Conservation (phyloP, 1,140 invertebrate genomes). For the Subanguina moxae region DNA sequence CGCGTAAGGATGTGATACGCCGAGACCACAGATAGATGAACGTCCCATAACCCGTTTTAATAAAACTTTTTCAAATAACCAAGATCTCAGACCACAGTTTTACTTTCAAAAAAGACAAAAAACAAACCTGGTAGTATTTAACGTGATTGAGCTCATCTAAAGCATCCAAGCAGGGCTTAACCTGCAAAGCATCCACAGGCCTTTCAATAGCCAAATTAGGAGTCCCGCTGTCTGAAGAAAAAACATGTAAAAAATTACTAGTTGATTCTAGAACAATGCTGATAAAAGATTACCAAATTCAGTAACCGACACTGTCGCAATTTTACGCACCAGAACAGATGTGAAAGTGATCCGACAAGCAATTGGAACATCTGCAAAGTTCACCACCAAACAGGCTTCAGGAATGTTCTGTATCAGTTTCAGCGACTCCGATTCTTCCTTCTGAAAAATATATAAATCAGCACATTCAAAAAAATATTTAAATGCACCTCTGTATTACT, state of each 20-base stretch:
- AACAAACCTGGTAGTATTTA: conserved; percentile 97
- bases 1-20: too few species aligned
- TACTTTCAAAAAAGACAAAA: conserved; percentile 25
- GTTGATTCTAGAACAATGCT: background rate
- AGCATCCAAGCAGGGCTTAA: conserved; percentile 84
- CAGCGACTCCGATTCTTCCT: conserved; percentile 14
- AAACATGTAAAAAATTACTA: conserved; percentile 29
- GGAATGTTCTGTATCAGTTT: conserved; percentile 8
- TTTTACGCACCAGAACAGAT: conserved; percentile 25
- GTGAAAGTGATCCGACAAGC: conserved; percentile 30
- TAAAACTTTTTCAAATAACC: too few species aligned
- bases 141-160: conserved; percentile 97
- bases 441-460: conserved; percentile 15
- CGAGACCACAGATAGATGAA: too few species aligned
- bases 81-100: too few species aligned
- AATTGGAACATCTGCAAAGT: conserved; percentile 8
- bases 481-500: conserved; percentile 68
- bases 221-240: conserved; percentile 21
- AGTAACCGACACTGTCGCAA: background rate
- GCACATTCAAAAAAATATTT: conserved; percentile 4
- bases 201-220: conserved; percentile 12
- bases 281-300: background rate
- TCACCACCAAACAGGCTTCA: conserved; percentile 15
- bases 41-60: too few species aligned
- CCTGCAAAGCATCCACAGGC: conserved; percentile 36